A percentile compares a stretch with the other conserved stretches of the same genome.
These are phyloP conservation scores for Urocolius indicus DNA, from an alignment of 2,113 vertebrate species.

Conservation along the genomic window DNA sequence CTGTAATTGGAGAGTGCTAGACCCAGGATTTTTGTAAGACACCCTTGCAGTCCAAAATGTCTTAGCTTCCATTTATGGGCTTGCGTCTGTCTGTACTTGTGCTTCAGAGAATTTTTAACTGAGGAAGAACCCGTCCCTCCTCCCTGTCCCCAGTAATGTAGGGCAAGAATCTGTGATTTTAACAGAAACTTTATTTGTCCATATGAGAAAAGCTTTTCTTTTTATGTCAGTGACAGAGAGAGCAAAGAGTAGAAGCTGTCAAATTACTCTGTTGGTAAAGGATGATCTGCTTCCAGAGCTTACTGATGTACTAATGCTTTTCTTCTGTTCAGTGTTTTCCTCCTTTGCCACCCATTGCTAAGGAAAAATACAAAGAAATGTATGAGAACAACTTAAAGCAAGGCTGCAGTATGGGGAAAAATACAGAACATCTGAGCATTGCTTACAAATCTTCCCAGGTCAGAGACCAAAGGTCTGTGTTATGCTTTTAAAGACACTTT, in stretches of 20 bases:
- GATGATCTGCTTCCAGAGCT: not conserved
- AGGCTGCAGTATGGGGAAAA: not conserved
- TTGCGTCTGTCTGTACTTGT: not conserved
- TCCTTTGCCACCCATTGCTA: conserved; percentile 62
- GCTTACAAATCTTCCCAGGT: not conserved
- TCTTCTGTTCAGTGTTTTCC: not conserved
- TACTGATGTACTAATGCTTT: not conserved
- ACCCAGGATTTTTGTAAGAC: not conserved
- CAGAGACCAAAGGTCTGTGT: not conserved
- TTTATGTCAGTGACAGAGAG: not conserved
- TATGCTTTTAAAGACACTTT: not conserved
- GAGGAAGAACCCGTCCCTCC: not conserved
- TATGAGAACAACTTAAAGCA: not conserved
- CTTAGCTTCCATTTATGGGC: not conserved
- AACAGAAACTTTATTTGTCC: not conserved
- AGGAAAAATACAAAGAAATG: not conserved
- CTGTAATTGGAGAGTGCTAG: not conserved
- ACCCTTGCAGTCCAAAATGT: not conserved
- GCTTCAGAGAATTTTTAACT: not conserved
- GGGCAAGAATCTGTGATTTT: not conserved
- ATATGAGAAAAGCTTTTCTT: not conserved
- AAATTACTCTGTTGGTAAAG: not conserved
- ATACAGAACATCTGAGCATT: not conserved
- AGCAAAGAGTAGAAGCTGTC: not conserved
- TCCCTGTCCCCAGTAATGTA: not conserved